Evolutionary conservation across 2,888 invertebrate genomes (phyloP), one percentile per base, ranked within the genome.

Genomic region (Drosophila pseudotakahashii): DNA sequence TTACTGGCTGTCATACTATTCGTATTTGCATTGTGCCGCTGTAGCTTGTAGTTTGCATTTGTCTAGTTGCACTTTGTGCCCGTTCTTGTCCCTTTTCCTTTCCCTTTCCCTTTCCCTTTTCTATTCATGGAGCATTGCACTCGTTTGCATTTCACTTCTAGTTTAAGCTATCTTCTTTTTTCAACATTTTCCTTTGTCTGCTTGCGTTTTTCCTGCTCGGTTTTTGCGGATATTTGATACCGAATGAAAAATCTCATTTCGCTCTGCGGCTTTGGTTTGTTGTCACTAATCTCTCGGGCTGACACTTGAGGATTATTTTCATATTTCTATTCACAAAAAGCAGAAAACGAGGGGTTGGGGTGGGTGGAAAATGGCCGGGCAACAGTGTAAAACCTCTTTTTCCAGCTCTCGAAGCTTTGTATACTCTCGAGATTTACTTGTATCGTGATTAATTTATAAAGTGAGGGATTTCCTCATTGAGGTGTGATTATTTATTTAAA

Each of bases 261-360:
- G 55, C 70, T 71, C 69, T 78, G 84, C 72, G 81, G 81, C 72
- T 86, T 86, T 68, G 63, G 55, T 59, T 73, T 77, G 67, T 64
- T 73, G 76, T 73, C 73, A 71, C 80, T 82, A 82, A 82, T 85
- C 82, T 79, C 71, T 26, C 41, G 55, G 59, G 69, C 67, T 76
- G 75, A 63, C 63, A 75, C 58, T 79, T 71, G 70, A 61, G 70
- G 83, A 70, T 76, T 78, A 76, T 75, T 75, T 73, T 70, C 81
- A 63, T 63, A 58, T 73, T 75, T 60, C 45, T 64, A 51, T 58
- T 60, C 57, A 58, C 32, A 37, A 66, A 39, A 52, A 47, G 34
- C 41, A 51, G 47, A 47, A 45, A 23, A 39, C 48, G 3, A n/a
- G n/a, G n/a, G 19, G 19, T 19, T 11, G 36, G 16, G 48, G 37